These are phyloP conservation scores for Ericerus pela DNA, from an alignment of 1,140 invertebrate genomes.

Conservation along the genomic window DNA sequence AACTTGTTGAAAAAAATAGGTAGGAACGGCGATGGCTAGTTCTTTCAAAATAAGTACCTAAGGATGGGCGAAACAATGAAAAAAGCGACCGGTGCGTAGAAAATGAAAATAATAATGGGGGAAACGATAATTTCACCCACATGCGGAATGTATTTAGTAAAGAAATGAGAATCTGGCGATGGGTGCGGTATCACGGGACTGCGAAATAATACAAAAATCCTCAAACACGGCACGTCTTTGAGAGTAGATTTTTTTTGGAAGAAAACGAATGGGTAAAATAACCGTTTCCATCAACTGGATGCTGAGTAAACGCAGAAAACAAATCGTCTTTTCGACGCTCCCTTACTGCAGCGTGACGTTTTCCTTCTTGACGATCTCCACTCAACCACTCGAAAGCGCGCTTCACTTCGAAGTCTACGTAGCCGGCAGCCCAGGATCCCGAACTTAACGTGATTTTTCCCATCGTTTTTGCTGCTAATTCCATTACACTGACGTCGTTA, in stretches of 20 bases:
- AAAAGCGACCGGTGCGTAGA: no score
- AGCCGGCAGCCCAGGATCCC: constrained; percentile 83
- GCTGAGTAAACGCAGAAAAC: no score
- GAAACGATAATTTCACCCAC: no score
- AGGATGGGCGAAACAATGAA: no score
- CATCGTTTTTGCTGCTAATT: constrained; percentile 86
- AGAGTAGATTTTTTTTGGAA: no score
- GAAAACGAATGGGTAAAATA: no score
- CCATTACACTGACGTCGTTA: constrained; percentile 82
- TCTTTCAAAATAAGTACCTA: constrained; percentile 77
- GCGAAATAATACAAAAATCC: neutral
- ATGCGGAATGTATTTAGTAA: no score
- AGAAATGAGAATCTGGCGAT: no score
- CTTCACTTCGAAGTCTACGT: constrained; percentile 93
- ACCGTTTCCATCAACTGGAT: no score
- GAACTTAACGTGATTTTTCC: constrained; percentile 80
- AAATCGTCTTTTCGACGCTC: no score
- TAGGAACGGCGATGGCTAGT: constrained; percentile 86
- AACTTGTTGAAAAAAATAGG: constrained; percentile 96
- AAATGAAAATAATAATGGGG: no score
- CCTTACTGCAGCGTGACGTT: constrained; percentile 71
- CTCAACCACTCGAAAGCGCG: constrained; percentile 84
- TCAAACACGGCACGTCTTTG: neutral
- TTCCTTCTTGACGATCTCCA: constrained; percentile 74
- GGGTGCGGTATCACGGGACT: no score